A percentile compares a stretch with the other conserved stretches of the same genome.
Evolutionary conservation across 2,797 vertebrate species (phyloP).

Genomic region (Melanotaenia pygmaea): DNA sequence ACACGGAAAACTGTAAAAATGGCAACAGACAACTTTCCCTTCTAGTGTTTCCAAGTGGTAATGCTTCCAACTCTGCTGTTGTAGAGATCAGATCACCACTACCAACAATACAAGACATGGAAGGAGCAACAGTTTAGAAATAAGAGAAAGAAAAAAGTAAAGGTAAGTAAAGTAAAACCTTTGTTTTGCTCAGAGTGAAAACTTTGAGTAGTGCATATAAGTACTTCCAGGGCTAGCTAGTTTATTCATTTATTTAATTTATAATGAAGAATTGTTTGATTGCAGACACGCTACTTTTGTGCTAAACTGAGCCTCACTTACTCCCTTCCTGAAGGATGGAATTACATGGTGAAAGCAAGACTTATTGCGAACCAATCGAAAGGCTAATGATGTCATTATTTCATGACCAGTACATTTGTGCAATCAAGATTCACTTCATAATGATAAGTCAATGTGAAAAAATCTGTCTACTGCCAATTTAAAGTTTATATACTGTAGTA

Average conservation of each 20-base stretch:
- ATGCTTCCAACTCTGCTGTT: neutral
- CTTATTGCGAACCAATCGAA: neutral
- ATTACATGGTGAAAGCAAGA: neutral
- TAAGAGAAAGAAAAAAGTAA: neutral
- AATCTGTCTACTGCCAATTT: neutral
- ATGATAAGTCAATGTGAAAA: neutral
- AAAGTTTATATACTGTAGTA: neutral
- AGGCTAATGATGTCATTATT: neutral
- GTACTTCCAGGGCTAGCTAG: neutral
- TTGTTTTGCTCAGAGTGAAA: neutral
- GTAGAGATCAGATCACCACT: neutral
- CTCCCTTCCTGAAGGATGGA: neutral
- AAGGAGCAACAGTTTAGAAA: neutral
- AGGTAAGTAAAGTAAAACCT: neutral
- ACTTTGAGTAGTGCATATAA: neutral
- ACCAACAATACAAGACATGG: neutral
- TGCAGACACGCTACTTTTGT: neutral
- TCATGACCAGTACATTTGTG: neutral
- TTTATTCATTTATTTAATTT: neutral
- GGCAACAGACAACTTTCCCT: neutral
- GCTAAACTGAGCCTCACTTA: neutral
- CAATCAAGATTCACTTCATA: neutral
- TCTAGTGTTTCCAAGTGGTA: neutral
- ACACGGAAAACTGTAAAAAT: neutral
- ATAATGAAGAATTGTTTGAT: neutral